Evolutionary conservation across 2,113 vertebrate species (phyloP), one percentile per base, ranked within the genome.

Genomic region (Lanius collurio): DNA sequence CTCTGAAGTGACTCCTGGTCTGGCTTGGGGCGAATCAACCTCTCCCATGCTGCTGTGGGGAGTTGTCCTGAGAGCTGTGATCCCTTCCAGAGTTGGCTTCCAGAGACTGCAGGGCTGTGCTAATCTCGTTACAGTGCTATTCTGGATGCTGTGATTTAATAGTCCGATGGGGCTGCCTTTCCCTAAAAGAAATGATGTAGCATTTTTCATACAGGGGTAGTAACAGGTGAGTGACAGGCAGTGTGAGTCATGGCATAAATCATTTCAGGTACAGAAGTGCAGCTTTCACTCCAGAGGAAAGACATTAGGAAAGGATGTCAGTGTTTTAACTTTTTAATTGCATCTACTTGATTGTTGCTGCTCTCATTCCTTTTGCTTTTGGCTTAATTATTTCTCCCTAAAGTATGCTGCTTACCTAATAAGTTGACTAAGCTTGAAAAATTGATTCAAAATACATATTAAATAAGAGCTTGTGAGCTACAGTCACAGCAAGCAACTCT

Each of bases 341-440:
- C 19, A 53, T 57, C 10, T 62, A 13, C 67, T 89, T 82, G n/a
- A 55, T 92, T 83, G 41, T 73, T 79, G 42, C 46, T 76, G 5
- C 65, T 94, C 75, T 71, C 21, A 33, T 64, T 42, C 39, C 67
- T 55, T 60, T 81, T 77, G 55, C 71, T 83, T 87, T 77, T 83
- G 59, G 30, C 33, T 90, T 94, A 83, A 91, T 93, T 83, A 84
- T 56, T 83, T 82, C 42, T 86, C 27, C 62, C 82, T 64, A 11
- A 83, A 65, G 50, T 70, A 39, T 13, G 26, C 42, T 60, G n/a
- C 46, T 26, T 80, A 46, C 30, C 37, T 73, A 67, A 50, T 76
- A 88, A 77, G n/a, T 53, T 90, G 82, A 42, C 81, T 91, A 59
- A 88, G 42, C 88, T 86, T 83, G 67, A 71, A 71, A 92, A 90